These are phyloP conservation scores for Argyrosomus regius DNA, from an alignment of 2,797 vertebrate genomes.

Conservation along the genomic window DNA sequence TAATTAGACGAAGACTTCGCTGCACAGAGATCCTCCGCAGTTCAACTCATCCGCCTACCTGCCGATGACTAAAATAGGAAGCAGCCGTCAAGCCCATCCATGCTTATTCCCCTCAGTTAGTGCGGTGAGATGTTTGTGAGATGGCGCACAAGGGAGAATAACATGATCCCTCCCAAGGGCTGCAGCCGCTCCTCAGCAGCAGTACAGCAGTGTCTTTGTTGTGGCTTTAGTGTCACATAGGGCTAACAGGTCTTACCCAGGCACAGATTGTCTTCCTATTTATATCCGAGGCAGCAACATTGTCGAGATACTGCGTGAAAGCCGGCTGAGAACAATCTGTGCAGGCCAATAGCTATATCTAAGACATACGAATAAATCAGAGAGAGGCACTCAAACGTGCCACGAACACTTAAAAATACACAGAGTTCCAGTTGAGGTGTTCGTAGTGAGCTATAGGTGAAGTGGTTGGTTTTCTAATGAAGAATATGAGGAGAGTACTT, in stretches of 20 bases:
- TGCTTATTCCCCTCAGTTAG: constrained; percentile 80
- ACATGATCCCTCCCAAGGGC: constrained; percentile 73
- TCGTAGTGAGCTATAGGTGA: constrained; percentile 74
- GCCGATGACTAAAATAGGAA: constrained; percentile 87
- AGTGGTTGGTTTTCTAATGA: constrained; percentile 82
- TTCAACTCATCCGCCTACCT: constrained; percentile 89
- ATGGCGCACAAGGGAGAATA: constrained; percentile 75
- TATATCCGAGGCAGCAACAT: constrained; percentile 46
- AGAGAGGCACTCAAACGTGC: constrained; percentile 64
- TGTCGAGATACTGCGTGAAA: constrained; percentile 54
- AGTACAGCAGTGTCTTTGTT: constrained; percentile 69
- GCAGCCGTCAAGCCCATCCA: constrained; percentile 83
- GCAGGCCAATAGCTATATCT: constrained; percentile 41
- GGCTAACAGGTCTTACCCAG: constrained; percentile 69
- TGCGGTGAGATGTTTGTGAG: constrained; percentile 79
- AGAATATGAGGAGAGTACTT: constrained; percentile 83
- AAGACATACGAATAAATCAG: constrained; percentile 69
- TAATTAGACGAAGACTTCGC: constrained; percentile 89
- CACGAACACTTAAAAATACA: constrained; percentile 68
- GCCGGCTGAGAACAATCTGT: constrained; percentile 33
- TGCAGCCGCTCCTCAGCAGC: constrained; percentile 65
- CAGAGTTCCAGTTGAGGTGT: constrained; percentile 67
- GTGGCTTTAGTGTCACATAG: constrained; percentile 73
- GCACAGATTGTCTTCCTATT: constrained; percentile 66
- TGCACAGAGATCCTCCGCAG: constrained; percentile 87